Percentiles rank a stretch among this genome's conserved stretches.
Evolutionary conservation across 2,888 invertebrate genomes (phyloP).

Genomic region (Endotricha flammealis): DNA sequence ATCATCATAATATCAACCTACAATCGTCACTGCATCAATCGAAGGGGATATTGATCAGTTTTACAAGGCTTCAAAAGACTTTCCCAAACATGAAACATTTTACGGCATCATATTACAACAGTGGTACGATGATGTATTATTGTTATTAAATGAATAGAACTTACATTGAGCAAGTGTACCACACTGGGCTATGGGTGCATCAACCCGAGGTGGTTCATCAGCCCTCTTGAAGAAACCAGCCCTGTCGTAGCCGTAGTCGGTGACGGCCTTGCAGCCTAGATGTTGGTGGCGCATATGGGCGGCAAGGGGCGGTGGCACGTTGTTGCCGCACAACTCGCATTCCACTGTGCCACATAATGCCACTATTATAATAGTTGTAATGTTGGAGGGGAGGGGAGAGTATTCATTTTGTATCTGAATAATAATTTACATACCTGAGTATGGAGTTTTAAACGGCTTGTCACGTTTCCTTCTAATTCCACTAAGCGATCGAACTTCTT

Average conservation of each 20-base stretch:
- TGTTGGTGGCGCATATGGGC: conserved; percentile 95
- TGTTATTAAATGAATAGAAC: conserved; percentile 3
- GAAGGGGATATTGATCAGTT: too few relatives aligned
- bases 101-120: too few relatives aligned
- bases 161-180: conserved; percentile 57
- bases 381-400: too few relatives aligned
- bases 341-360: conserved; percentile 35
- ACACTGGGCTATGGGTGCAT: conserved; percentile 38
- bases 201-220: conserved; percentile 34
- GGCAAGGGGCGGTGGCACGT: conserved; percentile 87
- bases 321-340: conserved; percentile 91
- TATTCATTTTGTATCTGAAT: too few relatives aligned
- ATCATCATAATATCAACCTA: too few relatives aligned
- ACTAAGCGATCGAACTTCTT: conserved; percentile 30
- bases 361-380: neutral
- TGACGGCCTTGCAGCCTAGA: conserved; percentile 92
- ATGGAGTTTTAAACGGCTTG: conserved; percentile 33
- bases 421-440: conserved; percentile 35
- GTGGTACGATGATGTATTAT: too few relatives aligned
- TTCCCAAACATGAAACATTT: too few relatives aligned
- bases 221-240: conserved; percentile 90
- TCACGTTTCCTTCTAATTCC: conserved; percentile 46
- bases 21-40: too few relatives aligned
- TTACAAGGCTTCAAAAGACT: too few relatives aligned
- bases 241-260: conserved; percentile 94